Base-by-base conservation (phyloP, 2,797 vertebrate species). In the Phalanger gymnotis region DNA sequence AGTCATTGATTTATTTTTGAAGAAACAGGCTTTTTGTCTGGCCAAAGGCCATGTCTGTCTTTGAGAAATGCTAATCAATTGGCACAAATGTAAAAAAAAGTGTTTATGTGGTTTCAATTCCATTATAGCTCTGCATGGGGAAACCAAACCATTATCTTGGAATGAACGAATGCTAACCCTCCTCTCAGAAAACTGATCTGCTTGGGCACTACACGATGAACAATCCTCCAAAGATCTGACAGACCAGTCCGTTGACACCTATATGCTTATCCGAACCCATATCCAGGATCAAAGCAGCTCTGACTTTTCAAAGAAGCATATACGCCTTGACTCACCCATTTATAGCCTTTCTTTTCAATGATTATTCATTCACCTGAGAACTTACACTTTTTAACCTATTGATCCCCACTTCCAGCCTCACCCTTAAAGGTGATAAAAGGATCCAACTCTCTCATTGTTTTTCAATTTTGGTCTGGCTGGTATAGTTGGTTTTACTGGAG, bases 11-110 rank as follows among this genome's bases (percentile, higher is more conserved):
- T 81, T 34, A 54, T 73, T 58, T 95, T 54, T 47, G 9, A 95
- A 90, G 52, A 90, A 57, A 90, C 27, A 87, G 9, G 22, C 54
- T 93, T 95, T 97, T 94, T 90, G 94, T 34, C 89, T 90, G 61
- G 31, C 53, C 31, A 53, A 47, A 91, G 96, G 19, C 28, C 31
- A 81, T 91, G 66, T 95, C 91, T 47, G 51, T 90, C 54, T 93
- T 92, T 96, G 94, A 95, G 52, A 97, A 97, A 95, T 58, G 56
- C 58, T 66, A 66, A 40, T 61, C 81, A 54, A 52, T 25, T 89
- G 28, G 3, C 55, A 92, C 30, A 96, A 96, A 87, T 30, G 34
- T 0, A 27, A 66, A 96, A 92, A 90, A 55, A 94, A 54, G 9
- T n/a, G 53, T 53, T 94, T 57, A 34, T 0, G 27, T 96, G 93